phyloP scores from a whole-genome alignment of 2,113 vertebrate species.

The Formicarius rufipectus region DNA sequence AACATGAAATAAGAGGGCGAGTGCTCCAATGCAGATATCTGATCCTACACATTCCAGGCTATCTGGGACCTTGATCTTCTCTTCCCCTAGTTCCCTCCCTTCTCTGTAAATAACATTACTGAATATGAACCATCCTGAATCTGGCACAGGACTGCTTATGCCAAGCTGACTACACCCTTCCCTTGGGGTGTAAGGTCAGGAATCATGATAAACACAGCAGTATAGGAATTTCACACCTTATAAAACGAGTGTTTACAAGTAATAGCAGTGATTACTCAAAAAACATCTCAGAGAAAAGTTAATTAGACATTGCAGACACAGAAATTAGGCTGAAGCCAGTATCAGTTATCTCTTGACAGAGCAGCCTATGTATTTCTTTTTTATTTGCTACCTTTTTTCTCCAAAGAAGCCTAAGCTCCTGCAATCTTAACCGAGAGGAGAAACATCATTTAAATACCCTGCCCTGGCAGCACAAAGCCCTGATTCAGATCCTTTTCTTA shows the following conservation, averaged over 20 bases:
- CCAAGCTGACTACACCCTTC: slow-evolving; percentile 48
- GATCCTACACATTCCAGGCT: background rate
- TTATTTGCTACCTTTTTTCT: background rate
- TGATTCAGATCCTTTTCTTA: background rate
- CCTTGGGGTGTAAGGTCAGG: background rate
- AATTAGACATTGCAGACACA: slow-evolving; percentile 19
- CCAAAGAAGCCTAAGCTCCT: background rate
- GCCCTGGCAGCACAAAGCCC: background rate
- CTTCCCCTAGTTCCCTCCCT: background rate
- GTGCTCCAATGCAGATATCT: background rate
- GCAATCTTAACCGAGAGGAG: background rate
- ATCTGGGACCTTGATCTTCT: background rate
- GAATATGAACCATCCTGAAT: background rate
- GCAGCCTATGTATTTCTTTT: background rate
- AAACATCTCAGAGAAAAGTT: background rate
- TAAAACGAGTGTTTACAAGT: slow-evolving; percentile 43
- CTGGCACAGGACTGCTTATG: background rate
- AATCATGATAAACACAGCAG: slow-evolving; percentile 35
- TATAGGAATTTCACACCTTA: slow-evolving; percentile 49
- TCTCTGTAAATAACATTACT: slow-evolving; percentile 18
- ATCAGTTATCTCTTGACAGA: background rate
- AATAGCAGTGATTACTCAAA: background rate
- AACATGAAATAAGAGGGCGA: background rate
- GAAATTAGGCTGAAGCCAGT: slow-evolving; percentile 3
- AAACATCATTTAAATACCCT: background rate